Base-by-base conservation (phyloP, 1,140 invertebrate genomes). In the Drosophila takahashii region DNA sequence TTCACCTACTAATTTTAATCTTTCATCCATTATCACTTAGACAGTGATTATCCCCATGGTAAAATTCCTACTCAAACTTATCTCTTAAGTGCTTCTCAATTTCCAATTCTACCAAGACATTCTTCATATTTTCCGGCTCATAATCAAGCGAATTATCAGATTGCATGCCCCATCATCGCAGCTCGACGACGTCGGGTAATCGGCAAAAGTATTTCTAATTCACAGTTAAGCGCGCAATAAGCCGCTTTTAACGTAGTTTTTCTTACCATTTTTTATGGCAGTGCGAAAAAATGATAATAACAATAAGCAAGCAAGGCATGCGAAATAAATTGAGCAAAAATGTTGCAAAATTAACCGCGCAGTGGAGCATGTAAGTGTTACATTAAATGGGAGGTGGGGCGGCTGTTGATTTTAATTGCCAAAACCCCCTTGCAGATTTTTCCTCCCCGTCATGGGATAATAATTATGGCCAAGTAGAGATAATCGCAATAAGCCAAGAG, bases 321-420 rank as follows among this genome's bases (percentile, higher is more conserved):
- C 57, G 54, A 71, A 52, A 71, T 57, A 48, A 56, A 70, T 39
- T 36, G 32, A 51, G 27, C 26, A 48, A 60, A 72, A 72, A 73
- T 73, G 70, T 77, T 61, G 66, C 62, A 61, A 79, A 80, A 85
- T 66, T 80, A 57, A 16, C 27, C 34, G 66, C 61, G 65, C 81
- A 79, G 48, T 78, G 54, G 59, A 80, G 58, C 81, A 85, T 81
- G 77, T 86, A 81, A 86, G 66, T 62, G 81, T 57, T 77, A 51
- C 50, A 80, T 69, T 86, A 85, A 85, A 77, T 34, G 67, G 67
- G 27, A 39, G 52, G 48, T 16, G 65, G 18, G 47, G 45, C 15
- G 7, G 41, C 36, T n/a, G n/a, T n/a, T n/a, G 5, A 65, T 67
- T 51, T 66, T 67, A 67, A 67, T 67, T 67, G 45, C 64, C 61